Evolutionary conservation across 2,888 invertebrate species (phyloP).

Genomic region (Zeuzera pyrina): DNA sequence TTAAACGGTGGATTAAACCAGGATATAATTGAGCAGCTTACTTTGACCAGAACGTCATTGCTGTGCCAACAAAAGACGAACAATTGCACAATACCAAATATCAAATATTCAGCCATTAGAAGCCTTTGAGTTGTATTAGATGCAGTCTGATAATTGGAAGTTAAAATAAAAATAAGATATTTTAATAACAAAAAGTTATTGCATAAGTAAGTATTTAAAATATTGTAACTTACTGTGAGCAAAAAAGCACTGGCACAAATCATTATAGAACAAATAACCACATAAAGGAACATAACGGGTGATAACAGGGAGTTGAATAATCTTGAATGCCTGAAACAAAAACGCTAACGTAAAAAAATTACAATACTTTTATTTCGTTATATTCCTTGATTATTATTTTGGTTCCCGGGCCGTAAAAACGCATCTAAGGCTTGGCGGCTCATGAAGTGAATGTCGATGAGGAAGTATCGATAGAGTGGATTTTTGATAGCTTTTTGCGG

Average conservation of each 20-base stretch:
- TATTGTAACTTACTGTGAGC: constrained; percentile 36
- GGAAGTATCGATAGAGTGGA: background rate
- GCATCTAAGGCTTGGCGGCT: background rate
- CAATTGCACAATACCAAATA: constrained; percentile 51
- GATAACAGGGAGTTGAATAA: constrained; percentile 51
- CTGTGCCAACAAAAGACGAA: constrained; percentile 61
- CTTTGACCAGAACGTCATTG: constrained; percentile 46
- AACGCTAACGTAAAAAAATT: background rate
- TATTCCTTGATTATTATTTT: background rate
- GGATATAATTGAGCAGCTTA: constrained; percentile 23
- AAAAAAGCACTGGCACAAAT: constrained; percentile 55
- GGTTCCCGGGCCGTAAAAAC: background rate
- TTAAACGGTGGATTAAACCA: background rate
- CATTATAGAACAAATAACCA: constrained; percentile 50
- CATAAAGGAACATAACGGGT: constrained; percentile 58
- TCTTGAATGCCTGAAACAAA: constrained; percentile 41
- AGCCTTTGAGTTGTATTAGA: constrained; percentile 42
- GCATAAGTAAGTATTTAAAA: background rate
- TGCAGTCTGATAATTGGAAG: constrained; percentile 28
- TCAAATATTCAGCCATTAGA: constrained; percentile 49
- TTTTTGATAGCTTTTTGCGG: no score
- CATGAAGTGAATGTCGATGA: background rate
- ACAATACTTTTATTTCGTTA: background rate
- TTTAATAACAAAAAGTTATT: background rate
- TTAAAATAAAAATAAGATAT: constrained; percentile 8